Evolutionary conservation across 2,888 invertebrate genomes (phyloP).

Genomic region (Rugalucina vietnamica): DNA sequence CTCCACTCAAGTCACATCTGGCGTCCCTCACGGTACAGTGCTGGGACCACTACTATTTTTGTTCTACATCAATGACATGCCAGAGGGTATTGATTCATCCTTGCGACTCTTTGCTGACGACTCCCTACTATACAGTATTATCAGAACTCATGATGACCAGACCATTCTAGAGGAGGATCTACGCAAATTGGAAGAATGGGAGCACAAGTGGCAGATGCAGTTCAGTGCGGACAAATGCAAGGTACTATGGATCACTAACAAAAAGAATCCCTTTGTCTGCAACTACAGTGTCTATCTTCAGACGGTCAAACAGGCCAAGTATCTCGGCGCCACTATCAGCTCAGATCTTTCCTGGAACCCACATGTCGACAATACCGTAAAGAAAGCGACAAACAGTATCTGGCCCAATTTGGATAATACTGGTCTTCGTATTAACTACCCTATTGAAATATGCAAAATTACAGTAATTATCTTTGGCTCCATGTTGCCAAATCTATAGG

Average conservation of each 20-base stretch:
- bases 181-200: not conserved
- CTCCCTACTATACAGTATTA: not conserved
- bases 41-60: not conserved
- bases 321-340: not conserved
- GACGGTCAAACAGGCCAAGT: not conserved
- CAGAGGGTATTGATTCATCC: not conserved
- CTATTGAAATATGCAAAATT: too few relatives aligned
- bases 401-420: too few relatives aligned
- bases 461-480: too few relatives aligned
- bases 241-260: not conserved
- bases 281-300: not conserved
- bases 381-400: not conserved
- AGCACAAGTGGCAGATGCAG: constrained; percentile 4
- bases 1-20: not conserved
- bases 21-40: not conserved
- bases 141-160: not conserved
- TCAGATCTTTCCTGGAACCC: not conserved
- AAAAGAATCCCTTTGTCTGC: not conserved
- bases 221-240: not conserved
- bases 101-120: not conserved
- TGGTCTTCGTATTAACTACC: too few relatives aligned
- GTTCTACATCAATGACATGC: not conserved
- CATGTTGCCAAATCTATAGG: too few relatives aligned
- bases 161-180: not conserved
- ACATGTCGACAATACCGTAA: not conserved